These are phyloP conservation scores for Phalacrocorax brasilianus DNA, from an alignment of 2,113 vertebrate genomes.

Conservation along the genomic window DNA sequence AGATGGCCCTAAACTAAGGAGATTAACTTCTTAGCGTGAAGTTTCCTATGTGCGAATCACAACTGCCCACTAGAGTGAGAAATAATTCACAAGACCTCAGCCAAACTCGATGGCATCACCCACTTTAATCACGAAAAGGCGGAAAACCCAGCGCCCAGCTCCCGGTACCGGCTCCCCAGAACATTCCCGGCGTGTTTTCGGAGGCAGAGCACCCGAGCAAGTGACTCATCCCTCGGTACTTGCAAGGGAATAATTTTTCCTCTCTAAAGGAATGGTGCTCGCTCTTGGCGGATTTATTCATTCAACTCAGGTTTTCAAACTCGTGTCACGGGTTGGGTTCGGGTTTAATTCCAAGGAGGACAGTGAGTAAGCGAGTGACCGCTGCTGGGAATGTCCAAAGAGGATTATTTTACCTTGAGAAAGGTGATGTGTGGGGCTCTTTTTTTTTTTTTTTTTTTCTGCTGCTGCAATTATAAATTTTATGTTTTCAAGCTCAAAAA, in stretches of 20 bases:
- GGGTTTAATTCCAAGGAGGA: slow-evolving; percentile 35
- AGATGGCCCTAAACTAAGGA: slow-evolving; percentile 56
- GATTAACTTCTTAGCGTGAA: slow-evolving; percentile 69
- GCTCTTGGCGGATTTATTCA: slow-evolving; percentile 58
- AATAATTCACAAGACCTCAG: slow-evolving; percentile 14
- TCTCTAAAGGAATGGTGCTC: slow-evolving; percentile 44
- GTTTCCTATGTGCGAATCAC: slow-evolving; percentile 69
- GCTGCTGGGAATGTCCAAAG: not conserved
- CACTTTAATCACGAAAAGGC: not conserved
- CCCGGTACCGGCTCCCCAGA: slow-evolving; percentile 8
- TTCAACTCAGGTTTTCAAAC: slow-evolving; percentile 60
- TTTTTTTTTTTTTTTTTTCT: not conserved
- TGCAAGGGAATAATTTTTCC: slow-evolving; percentile 57
- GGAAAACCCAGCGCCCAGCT: not conserved
- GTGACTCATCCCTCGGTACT: slow-evolving; percentile 74
- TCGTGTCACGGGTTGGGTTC: slow-evolving; percentile 38
- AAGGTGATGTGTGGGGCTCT: slow-evolving; percentile 39
- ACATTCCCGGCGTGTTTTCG: slow-evolving; percentile 41
- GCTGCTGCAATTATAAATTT: slow-evolving; percentile 17
- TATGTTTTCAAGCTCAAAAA: not conserved
- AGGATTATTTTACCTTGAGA: slow-evolving; percentile 62
- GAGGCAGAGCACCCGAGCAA: slow-evolving; percentile 51
- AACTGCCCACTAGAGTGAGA: slow-evolving; percentile 62
- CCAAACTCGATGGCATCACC: slow-evolving; percentile 2
- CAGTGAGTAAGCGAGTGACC: slow-evolving; percentile 27